Evolutionary conservation across 2,113 vertebrate species (phyloP).

Genomic region (Myotis brandtii): DNA sequence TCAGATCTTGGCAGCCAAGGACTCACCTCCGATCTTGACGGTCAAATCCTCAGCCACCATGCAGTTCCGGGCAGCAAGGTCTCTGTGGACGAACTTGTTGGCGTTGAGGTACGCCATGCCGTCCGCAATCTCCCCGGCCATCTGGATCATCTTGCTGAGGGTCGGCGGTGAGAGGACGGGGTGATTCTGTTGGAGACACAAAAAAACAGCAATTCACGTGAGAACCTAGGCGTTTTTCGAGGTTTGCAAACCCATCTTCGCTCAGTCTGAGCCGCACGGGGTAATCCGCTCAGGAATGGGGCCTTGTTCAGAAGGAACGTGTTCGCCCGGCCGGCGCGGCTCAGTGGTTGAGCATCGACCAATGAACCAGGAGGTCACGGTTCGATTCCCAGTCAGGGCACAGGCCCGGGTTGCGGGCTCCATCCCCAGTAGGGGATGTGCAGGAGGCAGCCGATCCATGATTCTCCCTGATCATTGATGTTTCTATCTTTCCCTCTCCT

Average conservation of each 20-base stretch:
- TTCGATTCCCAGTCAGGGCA: too few species aligned
- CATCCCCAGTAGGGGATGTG: too few species aligned
- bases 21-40: slow-evolving; percentile 97
- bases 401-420: too few species aligned
- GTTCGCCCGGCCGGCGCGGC: too few species aligned
- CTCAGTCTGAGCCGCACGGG: neutral
- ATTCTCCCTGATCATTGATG: too few species aligned
- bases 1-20: neutral
- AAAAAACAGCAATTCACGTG: neutral
- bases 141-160: slow-evolving; percentile 99
- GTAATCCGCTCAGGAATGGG: neutral
- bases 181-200: slow-evolving; percentile 87
- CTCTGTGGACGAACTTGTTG: slow-evolving; percentile 99
- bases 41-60: slow-evolving; percentile 99
- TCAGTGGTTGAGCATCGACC: too few species aligned
- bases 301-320: slow-evolving; percentile 1
- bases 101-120: slow-evolving; percentile 99
- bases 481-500: too few species aligned
- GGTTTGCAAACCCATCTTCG: neutral
- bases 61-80: slow-evolving; percentile 98
- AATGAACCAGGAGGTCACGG: too few species aligned
- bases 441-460: too few species aligned
- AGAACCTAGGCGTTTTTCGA: neutral
- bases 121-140: slow-evolving; percentile 98
- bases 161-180: slow-evolving; percentile 92